Percentiles rank a stretch among this genome's conserved stretches.
Evolutionary conservation across 2,888 invertebrate species (phyloP).

Genomic region (Caradrina kadenii): DNA sequence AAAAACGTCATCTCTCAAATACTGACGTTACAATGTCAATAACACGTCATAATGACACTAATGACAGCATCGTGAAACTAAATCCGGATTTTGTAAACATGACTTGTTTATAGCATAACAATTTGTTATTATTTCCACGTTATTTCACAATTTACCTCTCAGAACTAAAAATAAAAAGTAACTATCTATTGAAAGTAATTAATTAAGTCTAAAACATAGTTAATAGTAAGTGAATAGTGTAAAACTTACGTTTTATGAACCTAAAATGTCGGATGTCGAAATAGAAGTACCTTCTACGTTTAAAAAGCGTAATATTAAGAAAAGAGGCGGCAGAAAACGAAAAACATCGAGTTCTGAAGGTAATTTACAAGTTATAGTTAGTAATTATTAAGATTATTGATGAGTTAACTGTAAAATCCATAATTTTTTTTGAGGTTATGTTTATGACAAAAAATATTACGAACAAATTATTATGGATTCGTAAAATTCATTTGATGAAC

Average conservation of each 20-base stretch:
- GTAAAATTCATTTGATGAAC: too few species aligned
- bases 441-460: not conserved
- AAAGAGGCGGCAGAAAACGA: slow-evolving; percentile 91
- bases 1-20: not conserved
- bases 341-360: slow-evolving; percentile 90
- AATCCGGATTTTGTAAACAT: slow-evolving; percentile 37
- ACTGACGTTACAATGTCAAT: not conserved
- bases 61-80: not conserved
- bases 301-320: slow-evolving; percentile 92
- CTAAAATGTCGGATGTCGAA: slow-evolving; percentile 83
- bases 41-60: too few species aligned
- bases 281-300: slow-evolving; percentile 86
- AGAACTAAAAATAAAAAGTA: not conserved
- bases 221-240: not conserved
- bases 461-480: too few species aligned
- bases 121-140: not conserved
- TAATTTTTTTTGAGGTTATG: slow-evolving; percentile 47
- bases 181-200: not conserved
- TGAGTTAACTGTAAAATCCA: not conserved
- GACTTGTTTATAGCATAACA: too few species aligned
- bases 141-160: not conserved
- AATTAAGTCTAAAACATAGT: slow-evolving; percentile 1
- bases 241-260: slow-evolving; percentile 8
- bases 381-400: not conserved
- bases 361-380: slow-evolving; percentile 45